Conservation (phyloP, 2,888 invertebrate genomes). For the Tanaodytes sp. region DNA sequence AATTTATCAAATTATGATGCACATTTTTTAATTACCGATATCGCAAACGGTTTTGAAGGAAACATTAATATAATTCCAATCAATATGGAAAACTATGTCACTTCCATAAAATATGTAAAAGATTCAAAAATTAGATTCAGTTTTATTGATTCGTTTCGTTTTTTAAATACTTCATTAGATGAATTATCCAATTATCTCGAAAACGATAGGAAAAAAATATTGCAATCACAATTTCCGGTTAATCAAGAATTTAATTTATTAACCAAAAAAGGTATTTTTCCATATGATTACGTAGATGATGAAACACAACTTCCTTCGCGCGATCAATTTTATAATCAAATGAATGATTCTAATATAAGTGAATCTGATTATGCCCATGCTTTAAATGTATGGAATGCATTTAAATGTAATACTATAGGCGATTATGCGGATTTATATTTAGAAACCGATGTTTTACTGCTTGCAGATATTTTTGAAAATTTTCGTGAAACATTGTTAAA, state of each 20-base stretch:
- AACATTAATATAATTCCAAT: conserved; percentile 58
- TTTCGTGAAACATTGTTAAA: no score
- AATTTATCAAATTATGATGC: conserved; percentile 56
- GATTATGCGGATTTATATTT: no score
- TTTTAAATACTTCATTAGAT: conserved; percentile 18
- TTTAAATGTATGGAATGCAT: conserved; percentile 49
- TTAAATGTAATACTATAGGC: conserved; percentile 19
- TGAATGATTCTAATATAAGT: conserved; percentile 50
- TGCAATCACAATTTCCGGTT: conserved; percentile 8
- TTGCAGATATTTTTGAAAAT: no score
- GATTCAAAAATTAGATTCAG: conserved; percentile 23
- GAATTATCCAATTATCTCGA: conserved; percentile 30
- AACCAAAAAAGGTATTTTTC: conserved; percentile 61
- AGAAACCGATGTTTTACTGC: no score
- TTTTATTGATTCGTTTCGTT: conserved; percentile 38
- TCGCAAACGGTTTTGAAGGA: conserved; percentile 44
- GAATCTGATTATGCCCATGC: conserved; percentile 59
- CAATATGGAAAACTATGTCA: conserved; percentile 42
- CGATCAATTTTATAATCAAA: conserved; percentile 56
- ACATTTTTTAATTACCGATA: conserved; percentile 28
- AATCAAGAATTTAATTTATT: conserved; percentile 23
- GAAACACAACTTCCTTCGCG: conserved; percentile 46
- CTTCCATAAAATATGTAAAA: conserved; percentile 28
- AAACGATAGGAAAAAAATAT: conserved; percentile 18
- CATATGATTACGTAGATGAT: conserved; percentile 62